Percentiles rank a stretch among this genome's conserved stretches.
Conservation (phyloP, 2,797 vertebrate species). For the Pampus argenteus region DNA sequence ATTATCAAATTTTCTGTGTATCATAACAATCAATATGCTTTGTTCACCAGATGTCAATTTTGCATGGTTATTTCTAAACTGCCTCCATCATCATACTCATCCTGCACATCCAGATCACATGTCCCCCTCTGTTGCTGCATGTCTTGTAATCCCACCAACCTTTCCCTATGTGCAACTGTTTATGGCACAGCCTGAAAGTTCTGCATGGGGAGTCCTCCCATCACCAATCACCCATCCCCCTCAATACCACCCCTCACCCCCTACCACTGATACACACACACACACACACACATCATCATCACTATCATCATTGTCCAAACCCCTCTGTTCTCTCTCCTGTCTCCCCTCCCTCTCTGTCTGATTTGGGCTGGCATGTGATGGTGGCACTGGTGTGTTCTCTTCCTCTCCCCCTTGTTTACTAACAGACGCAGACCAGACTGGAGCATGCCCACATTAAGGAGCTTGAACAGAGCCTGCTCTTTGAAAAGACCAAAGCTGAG, state of each 20-base stretch:
- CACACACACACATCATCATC: slow-evolving; percentile 26
- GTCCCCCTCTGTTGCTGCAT: slow-evolving; percentile 45
- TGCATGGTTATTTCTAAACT: slow-evolving; percentile 76
- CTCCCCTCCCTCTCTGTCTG: slow-evolving; percentile 77
- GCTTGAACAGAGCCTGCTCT: slow-evolving; percentile 99
- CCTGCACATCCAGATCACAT: slow-evolving; percentile 60
- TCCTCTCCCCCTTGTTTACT: slow-evolving; percentile 99
- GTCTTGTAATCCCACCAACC: slow-evolving; percentile 46
- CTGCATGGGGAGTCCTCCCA: slow-evolving; percentile 85
- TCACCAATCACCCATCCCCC: slow-evolving; percentile 73
- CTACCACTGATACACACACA: slow-evolving; percentile 3
- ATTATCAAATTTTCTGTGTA: slow-evolving; percentile 56
- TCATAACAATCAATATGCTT: slow-evolving; percentile 81
- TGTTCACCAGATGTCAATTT: slow-evolving; percentile 84
- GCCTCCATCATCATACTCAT: slow-evolving; percentile 67
- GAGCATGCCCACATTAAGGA: slow-evolving; percentile 99
- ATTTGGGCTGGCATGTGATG: slow-evolving; percentile 98
- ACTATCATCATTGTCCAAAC: slow-evolving; percentile 56
- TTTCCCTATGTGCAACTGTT: slow-evolving; percentile 79
- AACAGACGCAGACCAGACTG: slow-evolving; percentile 99
- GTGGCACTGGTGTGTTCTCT: slow-evolving; percentile 99
- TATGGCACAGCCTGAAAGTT: slow-evolving; percentile 84
- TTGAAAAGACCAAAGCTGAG: slow-evolving; percentile 99
- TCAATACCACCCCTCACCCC: slow-evolving; percentile 20
- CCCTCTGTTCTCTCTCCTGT: slow-evolving; percentile 44